Conservation (phyloP, 2,797 vertebrate species). For the Sphenopsis melanotis region DNA sequence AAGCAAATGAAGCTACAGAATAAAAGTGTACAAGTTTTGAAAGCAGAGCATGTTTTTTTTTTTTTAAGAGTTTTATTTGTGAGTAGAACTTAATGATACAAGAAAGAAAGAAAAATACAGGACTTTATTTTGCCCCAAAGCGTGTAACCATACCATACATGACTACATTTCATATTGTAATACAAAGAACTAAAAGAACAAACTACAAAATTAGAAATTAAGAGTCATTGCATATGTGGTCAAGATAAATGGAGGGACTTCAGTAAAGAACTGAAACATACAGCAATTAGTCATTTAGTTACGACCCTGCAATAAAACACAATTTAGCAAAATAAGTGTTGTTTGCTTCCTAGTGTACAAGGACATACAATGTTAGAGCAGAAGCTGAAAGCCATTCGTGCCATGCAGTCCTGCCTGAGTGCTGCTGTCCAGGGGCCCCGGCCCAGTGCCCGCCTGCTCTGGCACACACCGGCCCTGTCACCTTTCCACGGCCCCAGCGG, state of each 20-base stretch:
- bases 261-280: conserved; percentile 57
- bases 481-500: neutral
- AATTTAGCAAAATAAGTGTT: conserved; percentile 57
- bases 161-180: conserved; percentile 68
- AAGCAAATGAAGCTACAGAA: neutral
- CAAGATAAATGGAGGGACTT: conserved; percentile 40
- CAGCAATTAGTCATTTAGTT: conserved; percentile 61
- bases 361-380: conserved; percentile 64
- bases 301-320: conserved; percentile 53
- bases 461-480: neutral
- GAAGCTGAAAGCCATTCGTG: conserved; percentile 69
- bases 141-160: conserved; percentile 71
- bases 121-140: conserved; percentile 55
- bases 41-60: neutral
- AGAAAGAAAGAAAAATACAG: conserved; percentile 71
- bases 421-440: neutral
- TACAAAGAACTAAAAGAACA: conserved; percentile 77
- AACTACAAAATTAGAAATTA: conserved; percentile 77
- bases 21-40: neutral
- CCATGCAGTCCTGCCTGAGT: conserved; percentile 73
- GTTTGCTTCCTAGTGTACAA: conserved; percentile 48
- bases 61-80: conserved; percentile 87
- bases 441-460: neutral
- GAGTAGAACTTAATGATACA: conserved; percentile 82
- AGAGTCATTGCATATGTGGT: conserved; percentile 71